These are phyloP conservation scores for Cygnus buccinator DNA, from an alignment of 2,113 vertebrate genomes.

Conservation along the genomic window DNA sequence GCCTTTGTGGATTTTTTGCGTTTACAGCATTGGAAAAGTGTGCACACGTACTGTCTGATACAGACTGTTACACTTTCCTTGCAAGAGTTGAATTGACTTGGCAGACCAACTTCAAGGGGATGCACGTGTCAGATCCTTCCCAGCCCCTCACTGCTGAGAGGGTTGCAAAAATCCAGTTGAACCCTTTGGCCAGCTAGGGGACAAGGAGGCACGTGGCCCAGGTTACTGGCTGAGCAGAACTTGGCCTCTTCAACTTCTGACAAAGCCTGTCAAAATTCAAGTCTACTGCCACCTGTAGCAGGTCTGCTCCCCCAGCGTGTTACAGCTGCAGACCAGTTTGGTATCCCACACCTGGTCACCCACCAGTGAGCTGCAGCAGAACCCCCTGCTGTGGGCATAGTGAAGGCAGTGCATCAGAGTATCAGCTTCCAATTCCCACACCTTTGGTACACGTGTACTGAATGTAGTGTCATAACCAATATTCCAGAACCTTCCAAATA, in stretches of 20 bases:
- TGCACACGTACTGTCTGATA: no score
- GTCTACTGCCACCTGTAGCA: accelerated
- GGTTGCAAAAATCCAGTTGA: background rate
- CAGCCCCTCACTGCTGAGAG: background rate
- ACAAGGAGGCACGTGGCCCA: background rate
- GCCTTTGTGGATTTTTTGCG: background rate
- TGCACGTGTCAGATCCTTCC: background rate
- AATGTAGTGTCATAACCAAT: background rate
- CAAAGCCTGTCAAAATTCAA: background rate
- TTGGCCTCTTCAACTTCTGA: background rate
- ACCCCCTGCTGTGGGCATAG: background rate
- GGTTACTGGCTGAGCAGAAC: background rate
- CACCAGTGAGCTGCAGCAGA: background rate
- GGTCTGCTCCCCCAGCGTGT: background rate
- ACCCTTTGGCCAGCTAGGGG: background rate
- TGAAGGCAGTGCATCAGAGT: background rate
- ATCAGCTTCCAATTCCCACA: background rate
- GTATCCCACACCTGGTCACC: background rate
- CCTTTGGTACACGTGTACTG: no score
- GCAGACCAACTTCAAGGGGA: background rate
- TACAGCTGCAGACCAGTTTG: background rate
- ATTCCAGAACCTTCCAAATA: background rate
- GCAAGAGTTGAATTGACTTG: background rate
- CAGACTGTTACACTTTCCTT: background rate
- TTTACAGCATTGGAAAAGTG: background rate